Evolutionary conservation across 2,113 vertebrate genomes (phyloP).

Genomic region (Bolborhynchus lineola): DNA sequence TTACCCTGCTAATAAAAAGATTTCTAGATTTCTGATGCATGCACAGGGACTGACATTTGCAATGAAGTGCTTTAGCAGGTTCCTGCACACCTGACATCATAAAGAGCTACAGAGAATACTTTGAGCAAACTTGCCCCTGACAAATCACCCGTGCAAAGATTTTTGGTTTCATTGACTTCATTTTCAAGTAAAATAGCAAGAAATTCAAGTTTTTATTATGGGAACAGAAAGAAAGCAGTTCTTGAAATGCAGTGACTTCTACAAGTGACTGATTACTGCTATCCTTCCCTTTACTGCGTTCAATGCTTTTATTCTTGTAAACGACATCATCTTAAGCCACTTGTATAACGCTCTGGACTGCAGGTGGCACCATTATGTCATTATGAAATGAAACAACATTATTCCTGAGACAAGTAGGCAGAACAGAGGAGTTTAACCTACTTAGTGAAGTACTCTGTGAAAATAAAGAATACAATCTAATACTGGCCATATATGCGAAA

Average conservation of each 20-base stretch:
- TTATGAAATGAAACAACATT: conserved; percentile 2
- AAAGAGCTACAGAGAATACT: background rate
- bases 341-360: background rate
- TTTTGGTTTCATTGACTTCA: background rate
- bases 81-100: background rate
- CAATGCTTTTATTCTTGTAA: background rate
- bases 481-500: background rate
- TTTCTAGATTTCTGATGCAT: background rate
- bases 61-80: background rate
- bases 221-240: background rate
- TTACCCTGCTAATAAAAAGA: background rate
- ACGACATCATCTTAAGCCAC: background rate
- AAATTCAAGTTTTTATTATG: background rate
- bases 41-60: background rate
- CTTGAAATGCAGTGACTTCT: background rate
- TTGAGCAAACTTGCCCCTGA: background rate
- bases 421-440: background rate
- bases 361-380: conserved; percentile 48
- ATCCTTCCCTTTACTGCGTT: background rate
- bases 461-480: background rate
- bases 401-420: background rate
- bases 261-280: background rate
- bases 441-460: background rate
- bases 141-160: background rate
- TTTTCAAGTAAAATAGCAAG: background rate